These are phyloP conservation scores for Aphelocoma californica DNA, from an alignment of 2,797 vertebrate species.

Conservation along the genomic window DNA sequence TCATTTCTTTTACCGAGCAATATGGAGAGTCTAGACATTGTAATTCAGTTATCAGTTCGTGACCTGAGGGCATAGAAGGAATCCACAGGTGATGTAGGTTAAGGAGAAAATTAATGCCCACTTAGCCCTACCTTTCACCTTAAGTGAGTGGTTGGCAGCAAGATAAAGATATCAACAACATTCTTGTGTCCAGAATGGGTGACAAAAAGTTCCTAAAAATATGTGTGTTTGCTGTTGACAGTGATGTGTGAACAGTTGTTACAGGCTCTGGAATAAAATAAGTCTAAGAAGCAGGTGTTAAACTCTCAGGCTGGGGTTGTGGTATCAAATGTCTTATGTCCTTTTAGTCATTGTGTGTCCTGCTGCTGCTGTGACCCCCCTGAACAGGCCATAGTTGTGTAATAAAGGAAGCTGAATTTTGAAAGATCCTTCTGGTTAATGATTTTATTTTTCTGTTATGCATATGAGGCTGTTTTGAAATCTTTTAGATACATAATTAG, in stretches of 20 bases:
- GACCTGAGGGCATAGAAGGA: background rate
- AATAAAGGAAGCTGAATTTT: background rate
- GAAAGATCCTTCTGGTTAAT: background rate
- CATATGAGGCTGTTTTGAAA: background rate
- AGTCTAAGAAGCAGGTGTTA: background rate
- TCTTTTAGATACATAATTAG: background rate
- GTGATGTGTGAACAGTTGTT: background rate
- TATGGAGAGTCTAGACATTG: background rate
- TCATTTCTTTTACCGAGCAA: background rate
- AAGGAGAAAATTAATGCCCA: background rate
- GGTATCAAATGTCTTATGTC: background rate
- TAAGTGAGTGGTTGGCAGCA: background rate
- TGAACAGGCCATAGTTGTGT: accelerated
- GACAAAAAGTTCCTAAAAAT: background rate
- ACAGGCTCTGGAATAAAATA: background rate
- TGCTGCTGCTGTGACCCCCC: background rate
- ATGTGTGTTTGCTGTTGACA: background rate
- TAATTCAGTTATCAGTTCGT: background rate
- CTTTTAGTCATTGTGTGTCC: background rate
- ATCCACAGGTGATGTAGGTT: background rate
- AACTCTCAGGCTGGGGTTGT: background rate
- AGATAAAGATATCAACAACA: background rate
- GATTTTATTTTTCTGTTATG: background rate
- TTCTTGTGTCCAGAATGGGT: background rate
- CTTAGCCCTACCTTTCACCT: background rate